A percentile compares a stretch with the other conserved stretches of the same genome.
phyloP scores from a whole-genome alignment of 2,113 vertebrate genomes.

The Nesogale talazaci region DNA sequence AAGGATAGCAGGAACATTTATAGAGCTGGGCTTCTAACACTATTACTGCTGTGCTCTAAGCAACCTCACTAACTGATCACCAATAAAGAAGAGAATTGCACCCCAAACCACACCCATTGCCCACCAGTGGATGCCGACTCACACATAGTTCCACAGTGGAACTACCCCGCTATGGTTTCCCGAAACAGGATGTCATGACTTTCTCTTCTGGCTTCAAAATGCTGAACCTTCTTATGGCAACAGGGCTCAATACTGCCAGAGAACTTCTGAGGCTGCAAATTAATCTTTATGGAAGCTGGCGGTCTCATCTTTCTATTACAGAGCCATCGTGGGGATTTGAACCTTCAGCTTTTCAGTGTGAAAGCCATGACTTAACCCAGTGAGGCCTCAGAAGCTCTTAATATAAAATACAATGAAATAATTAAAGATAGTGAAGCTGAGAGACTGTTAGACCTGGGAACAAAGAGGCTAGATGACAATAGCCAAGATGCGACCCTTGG shows the following conservation, averaged over 20 bases:
- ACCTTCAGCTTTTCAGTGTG: not conserved
- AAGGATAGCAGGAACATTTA: not conserved
- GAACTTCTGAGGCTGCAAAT: not conserved
- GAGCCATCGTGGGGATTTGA: not conserved
- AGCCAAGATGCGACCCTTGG: conserved; percentile 25
- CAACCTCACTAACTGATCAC: not conserved
- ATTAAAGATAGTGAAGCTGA: too few relatives aligned
- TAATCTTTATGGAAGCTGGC: not conserved
- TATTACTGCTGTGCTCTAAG: not conserved
- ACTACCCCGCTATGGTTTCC: not conserved
- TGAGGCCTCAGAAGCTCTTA: not conserved
- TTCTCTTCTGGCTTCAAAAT: too few relatives aligned
- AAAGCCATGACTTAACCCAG: not conserved
- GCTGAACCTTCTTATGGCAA: too few relatives aligned
- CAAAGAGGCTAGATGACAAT: not conserved
- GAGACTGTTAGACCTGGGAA: too few relatives aligned
- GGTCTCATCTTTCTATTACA: not conserved
- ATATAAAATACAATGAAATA: not conserved
- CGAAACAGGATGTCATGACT: too few relatives aligned
- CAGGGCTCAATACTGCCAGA: too few relatives aligned
- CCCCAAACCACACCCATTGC: not conserved
- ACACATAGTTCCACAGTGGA: not conserved
- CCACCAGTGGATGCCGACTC: not conserved
- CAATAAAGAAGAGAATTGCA: conserved; percentile 41
- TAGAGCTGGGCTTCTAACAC: not conserved